Conservation (phyloP, 2,888 invertebrate species). For the Athalia rosae region DNA sequence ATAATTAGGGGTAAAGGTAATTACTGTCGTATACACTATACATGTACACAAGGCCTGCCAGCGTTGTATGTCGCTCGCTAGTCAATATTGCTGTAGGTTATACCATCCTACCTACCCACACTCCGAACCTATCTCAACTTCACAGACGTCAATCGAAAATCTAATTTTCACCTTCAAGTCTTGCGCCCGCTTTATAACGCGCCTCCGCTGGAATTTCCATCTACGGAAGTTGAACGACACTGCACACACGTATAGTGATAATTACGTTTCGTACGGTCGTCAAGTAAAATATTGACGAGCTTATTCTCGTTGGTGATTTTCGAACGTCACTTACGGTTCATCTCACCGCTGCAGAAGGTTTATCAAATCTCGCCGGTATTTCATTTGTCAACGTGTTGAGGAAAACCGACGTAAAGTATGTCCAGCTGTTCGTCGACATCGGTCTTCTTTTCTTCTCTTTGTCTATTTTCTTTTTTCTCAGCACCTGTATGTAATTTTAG, state of each 20-base stretch:
- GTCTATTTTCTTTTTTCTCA: too few relatives aligned
- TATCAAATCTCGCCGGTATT: too few relatives aligned
- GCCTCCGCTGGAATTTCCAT: slow-evolving; percentile 7
- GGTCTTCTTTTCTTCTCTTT: too few relatives aligned
- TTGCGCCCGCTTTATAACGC: slow-evolving; percentile 24
- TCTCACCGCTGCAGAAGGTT: too few relatives aligned
- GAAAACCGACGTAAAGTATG: too few relatives aligned
- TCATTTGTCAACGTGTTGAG: too few relatives aligned
- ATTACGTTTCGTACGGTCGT: slow-evolving; percentile 8
- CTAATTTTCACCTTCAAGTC: slow-evolving; percentile 37
- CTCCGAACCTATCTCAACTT: slow-evolving; percentile 34
- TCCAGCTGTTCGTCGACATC: too few relatives aligned
- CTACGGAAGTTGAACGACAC: slow-evolving; percentile 25
- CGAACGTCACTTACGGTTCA: too few relatives aligned
- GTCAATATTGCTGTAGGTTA: slow-evolving; percentile 62
- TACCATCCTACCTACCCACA: slow-evolving; percentile 31
- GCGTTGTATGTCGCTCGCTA: slow-evolving; percentile 64
- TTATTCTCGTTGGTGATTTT: too few relatives aligned
- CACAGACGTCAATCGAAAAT: slow-evolving; percentile 41
- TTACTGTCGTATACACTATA: slow-evolving; percentile 67
- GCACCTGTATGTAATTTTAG: too few relatives aligned
- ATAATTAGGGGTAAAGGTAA: slow-evolving; percentile 74
- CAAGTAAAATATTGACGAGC: background rate
- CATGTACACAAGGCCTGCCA: slow-evolving; percentile 58
- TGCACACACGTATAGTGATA: slow-evolving; percentile 4